A percentile compares a stretch with the other conserved stretches of the same genome.
phyloP scores from a whole-genome alignment of 2,113 vertebrate genomes.

The Glaucidium brasilianum region DNA sequence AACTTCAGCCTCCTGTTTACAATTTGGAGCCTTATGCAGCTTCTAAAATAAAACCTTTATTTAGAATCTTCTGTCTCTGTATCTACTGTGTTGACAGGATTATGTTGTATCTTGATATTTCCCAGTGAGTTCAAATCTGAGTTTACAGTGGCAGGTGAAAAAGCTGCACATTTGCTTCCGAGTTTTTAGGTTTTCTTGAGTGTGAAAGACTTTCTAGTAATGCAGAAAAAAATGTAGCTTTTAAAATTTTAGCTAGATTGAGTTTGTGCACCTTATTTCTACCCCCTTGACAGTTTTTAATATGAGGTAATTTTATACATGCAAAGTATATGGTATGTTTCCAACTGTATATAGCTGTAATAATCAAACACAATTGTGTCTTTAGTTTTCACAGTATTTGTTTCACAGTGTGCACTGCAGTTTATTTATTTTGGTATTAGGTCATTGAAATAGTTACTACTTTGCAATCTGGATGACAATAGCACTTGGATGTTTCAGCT shows the following conservation, averaged over 20 bases:
- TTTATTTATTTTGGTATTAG: neutral
- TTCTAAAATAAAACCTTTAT: neutral
- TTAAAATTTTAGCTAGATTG: neutral
- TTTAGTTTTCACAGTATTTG: neutral
- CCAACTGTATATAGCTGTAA: neutral
- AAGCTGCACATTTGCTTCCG: neutral
- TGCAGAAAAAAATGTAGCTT: neutral
- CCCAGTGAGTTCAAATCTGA: neutral
- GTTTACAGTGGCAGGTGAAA: neutral
- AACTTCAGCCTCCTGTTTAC: neutral
- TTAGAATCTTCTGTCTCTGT: neutral
- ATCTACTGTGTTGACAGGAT: neutral
- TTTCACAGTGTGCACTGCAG: neutral
- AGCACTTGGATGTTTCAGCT: rapidly evolving
- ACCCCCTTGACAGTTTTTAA: neutral
- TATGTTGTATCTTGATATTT: neutral
- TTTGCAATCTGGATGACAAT: neutral
- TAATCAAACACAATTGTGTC: neutral
- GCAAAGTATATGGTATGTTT: rapidly evolving
- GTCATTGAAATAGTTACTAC: neutral
- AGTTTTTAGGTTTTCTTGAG: neutral
- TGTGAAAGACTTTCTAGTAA: neutral
- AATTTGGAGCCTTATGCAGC: neutral
- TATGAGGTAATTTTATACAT: neutral
- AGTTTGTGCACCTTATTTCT: neutral